phyloP scores from a whole-genome alignment of 2,888 invertebrate species.

The Drosophila nr. perissopoda region DNA sequence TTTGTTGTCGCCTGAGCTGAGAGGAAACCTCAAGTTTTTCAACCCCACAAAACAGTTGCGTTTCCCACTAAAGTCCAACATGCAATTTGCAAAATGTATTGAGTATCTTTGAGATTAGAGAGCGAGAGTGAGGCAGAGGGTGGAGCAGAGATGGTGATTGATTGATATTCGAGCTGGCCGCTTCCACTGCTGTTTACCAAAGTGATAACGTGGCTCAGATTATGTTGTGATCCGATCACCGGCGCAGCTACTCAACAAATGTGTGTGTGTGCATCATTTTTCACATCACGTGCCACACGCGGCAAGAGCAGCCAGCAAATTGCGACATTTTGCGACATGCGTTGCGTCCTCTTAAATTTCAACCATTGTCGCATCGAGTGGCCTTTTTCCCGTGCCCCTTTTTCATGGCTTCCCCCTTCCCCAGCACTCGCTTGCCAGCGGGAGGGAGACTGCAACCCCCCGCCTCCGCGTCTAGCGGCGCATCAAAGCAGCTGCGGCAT shows the following conservation, averaged over 20 bases:
- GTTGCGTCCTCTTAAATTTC: conserved; percentile 76
- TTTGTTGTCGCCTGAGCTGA: conserved; percentile 10
- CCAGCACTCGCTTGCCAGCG: conserved; percentile 13
- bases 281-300: conserved; percentile 81
- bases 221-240: conserved; percentile 80
- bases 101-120: conserved; percentile 56
- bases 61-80: conserved; percentile 43
- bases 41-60: conserved; percentile 26
- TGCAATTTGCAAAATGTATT: conserved; percentile 71
- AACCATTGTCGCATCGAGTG: conserved; percentile 63
- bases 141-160: conserved; percentile 50
- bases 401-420: conserved; percentile 3
- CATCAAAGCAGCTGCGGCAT: conserved; percentile 70
- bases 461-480: conserved; percentile 32
- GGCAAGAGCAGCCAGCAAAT: conserved; percentile 60
- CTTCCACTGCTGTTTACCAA: conserved; percentile 66
- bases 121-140: conserved; percentile 5
- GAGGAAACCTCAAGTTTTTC: conserved; percentile 14
- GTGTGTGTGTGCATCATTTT: conserved; percentile 62
- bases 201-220: conserved; percentile 79
- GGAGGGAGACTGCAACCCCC: conserved; percentile 23
- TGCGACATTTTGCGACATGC: conserved; percentile 79
- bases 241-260: conserved; percentile 25
- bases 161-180: conserved; percentile 71
- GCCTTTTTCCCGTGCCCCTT: conserved; percentile 6